Evolutionary conservation across 2,888 invertebrate genomes (phyloP).

Genomic region (Argyresthia albistria): DNA sequence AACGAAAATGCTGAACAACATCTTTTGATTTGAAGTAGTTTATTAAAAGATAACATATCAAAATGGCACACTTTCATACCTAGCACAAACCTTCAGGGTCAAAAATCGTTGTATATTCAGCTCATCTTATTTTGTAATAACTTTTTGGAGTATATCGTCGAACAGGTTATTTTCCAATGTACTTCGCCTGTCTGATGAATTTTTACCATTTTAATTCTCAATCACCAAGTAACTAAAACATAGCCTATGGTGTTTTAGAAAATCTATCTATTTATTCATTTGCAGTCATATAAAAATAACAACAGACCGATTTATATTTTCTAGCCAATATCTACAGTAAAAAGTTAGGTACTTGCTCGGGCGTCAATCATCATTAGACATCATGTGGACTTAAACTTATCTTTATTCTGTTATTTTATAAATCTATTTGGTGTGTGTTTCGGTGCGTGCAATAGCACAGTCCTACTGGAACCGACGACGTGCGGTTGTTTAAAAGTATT

Average conservation of each 20-base stretch:
- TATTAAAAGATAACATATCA: neutral
- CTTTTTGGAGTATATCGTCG: neutral
- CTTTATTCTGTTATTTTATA: constrained; percentile 24
- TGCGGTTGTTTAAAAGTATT: constrained; percentile 29
- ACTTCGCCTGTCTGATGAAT: no score
- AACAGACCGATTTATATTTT: constrained; percentile 50
- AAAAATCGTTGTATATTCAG: constrained; percentile 58
- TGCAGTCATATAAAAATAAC: constrained; percentile 71
- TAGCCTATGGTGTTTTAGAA: constrained; percentile 61
- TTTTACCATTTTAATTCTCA: neutral
- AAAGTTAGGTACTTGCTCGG: constrained; percentile 44
- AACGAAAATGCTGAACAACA: constrained; percentile 1
- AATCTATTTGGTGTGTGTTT: constrained; percentile 60
- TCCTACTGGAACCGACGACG: constrained; percentile 47
- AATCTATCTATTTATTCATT: constrained; percentile 59
- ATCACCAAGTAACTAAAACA: constrained; percentile 19
- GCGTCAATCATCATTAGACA: constrained; percentile 32
- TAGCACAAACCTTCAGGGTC: constrained; percentile 14
- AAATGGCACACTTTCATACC: neutral
- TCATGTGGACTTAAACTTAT: constrained; percentile 53
- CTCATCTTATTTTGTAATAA: constrained; percentile 25
- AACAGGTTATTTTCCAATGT: neutral
- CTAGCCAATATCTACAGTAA: constrained; percentile 65
- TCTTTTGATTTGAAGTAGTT: neutral
- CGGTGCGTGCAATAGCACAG: constrained; percentile 70